phyloP scores from a whole-genome alignment of 2,797 vertebrate genomes.

The Mus spretus region DNA sequence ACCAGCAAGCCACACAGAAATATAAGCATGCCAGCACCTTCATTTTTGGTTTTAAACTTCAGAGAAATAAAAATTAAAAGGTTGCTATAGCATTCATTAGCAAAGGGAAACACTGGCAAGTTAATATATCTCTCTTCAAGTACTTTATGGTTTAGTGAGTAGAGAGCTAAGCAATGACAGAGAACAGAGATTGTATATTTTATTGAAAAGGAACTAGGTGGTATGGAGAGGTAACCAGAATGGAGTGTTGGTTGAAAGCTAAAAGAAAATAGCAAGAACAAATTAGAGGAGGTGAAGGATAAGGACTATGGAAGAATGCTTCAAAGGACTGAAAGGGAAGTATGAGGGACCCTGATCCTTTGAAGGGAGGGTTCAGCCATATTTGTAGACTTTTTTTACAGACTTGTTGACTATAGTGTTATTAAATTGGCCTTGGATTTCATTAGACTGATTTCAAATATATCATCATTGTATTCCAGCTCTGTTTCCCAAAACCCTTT shows the following conservation, averaged over 20 bases:
- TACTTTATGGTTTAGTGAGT: background rate
- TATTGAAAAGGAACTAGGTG: background rate
- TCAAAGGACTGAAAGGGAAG: background rate
- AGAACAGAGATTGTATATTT: background rate
- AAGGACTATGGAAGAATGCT: background rate
- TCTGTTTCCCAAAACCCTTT: accelerated
- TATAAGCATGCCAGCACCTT: background rate
- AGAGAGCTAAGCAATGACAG: background rate
- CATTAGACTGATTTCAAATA: background rate
- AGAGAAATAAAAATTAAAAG: background rate
- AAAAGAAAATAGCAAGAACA: background rate
- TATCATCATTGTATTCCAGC: background rate
- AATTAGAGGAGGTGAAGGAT: background rate
- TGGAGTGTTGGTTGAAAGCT: background rate
- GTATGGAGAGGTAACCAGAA: background rate
- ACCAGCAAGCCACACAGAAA: background rate
- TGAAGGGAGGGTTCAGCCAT: background rate
- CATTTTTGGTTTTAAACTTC: background rate
- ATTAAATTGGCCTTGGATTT: background rate
- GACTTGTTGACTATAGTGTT: background rate
- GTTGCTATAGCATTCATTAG: background rate
- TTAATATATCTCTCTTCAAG: background rate
- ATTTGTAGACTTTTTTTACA: background rate
- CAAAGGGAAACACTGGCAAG: background rate
- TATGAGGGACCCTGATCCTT: background rate